Base-by-base conservation (phyloP, 2,888 invertebrate species). In the Drosophila sordidula region DNA sequence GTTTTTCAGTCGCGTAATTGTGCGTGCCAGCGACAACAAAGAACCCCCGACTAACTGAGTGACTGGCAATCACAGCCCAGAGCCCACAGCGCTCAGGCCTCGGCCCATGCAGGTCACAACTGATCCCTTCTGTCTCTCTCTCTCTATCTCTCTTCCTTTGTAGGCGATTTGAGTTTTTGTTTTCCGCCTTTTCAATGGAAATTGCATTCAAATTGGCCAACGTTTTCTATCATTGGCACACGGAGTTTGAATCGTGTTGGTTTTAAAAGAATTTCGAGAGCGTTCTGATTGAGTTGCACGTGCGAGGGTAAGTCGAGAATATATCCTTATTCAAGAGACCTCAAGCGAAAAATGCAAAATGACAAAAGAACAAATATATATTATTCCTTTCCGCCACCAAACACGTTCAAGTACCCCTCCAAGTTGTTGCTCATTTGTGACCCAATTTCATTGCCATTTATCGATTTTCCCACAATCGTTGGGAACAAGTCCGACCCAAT, bases 1-100 rank as follows among this genome's bases (percentile, higher is more conserved):
- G 66, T 59, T 78, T 78, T 87, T 58, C 59, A 59, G 63, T 56
- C 62, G 54, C 52, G 64, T 74, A 81, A 81, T 81, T 80, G 87
- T 84, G 85, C 70, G 78, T 87, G 67, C 63, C 32, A 71, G 49
- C 29, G 56, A 70, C 67, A 71, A 74, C 68, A 74, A 50, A 66
- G 58, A 57, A 18, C 26, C 46, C 12, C 39, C 57, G 26, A 32
- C 38, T 38, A 47, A 59, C 42, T 41, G 6, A 22, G 25, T 52
- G 41, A 55, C 51, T 32, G 6, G 18, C 61, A 61, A 38, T 49
- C 59, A 50, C 26, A 34, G 38, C 11, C 36, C 12, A 12, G 18
- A 52, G 18, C 32, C 11, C 44, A n/a, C 36, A 25, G 1, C 29
- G 16, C 36, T 16, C 25, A 22, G 22, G 22, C 22, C 9, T 9